Evolutionary conservation across 2,888 invertebrate genomes (phyloP), one percentile per base, ranked within the genome.

Genomic region (Acanthosepion lycidas): DNA sequence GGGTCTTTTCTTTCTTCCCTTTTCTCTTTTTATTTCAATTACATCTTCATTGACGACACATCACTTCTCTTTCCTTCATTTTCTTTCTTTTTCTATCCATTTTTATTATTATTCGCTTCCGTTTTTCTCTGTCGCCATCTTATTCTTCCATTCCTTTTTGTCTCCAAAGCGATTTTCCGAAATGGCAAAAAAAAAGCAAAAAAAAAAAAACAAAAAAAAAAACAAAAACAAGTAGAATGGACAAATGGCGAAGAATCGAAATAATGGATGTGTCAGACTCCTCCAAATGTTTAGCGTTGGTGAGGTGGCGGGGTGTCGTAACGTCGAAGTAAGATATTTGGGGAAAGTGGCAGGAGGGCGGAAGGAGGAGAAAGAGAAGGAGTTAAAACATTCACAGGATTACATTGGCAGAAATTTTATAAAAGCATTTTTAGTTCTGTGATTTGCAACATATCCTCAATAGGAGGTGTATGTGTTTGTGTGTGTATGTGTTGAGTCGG

Each of bases 371-470:
- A 3, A 15, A n/a, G 78, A n/a, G 78, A n/a, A n/a, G 78, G 78
- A 78, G 78, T 78, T 78, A 78, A 33, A 78, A 78, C n/a, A n/a
- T 15, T 78, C 78, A 78, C 9, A n/a, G 78, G 78, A 78, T 78
- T 78, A 78, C 78, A 23, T 78, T 78, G 78, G n/a, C 78, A 78
- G 78, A 78, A 78, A 78, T 78, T 78, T 78, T 78, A 78, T 78
- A 78, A 78, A 78, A 78, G 78, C 78, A 78, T n/a, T 78, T 78
- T 78, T n/a, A n/a, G 78, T 78, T 78, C n/a, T 78, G 78, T 78
- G 78, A 78, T 78, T 78, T 78, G 78, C 78, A 78, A 78, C 78
- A n/a, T 78, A 78, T 78, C n/a, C 78, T 78, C 78, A 78, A n/a
- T 33, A n/a, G 78, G 78, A 78, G 78, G 78, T 78, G 78, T n/a